A percentile compares a stretch with the other conserved stretches of the same genome.
phyloP scores from a whole-genome alignment of 2,888 invertebrate genomes.

The Plebejus anna region DNA sequence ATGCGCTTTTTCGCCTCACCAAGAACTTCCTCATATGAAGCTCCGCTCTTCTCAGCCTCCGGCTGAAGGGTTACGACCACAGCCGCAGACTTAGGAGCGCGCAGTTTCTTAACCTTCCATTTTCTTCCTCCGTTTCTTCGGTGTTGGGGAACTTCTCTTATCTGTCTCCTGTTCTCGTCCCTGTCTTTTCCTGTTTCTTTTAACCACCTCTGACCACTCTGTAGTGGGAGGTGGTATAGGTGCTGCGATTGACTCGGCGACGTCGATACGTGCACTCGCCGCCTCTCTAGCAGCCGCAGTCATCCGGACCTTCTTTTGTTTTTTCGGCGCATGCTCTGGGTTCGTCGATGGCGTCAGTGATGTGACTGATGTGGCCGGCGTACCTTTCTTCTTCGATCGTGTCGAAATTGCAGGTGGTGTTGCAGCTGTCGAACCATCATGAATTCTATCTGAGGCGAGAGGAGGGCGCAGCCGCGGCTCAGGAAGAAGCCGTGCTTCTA shows the following conservation, averaged over 20 bases:
- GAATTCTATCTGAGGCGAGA: neutral
- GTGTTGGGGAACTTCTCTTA: neutral
- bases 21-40: neutral
- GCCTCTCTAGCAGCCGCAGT: neutral
- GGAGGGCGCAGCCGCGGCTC: neutral
- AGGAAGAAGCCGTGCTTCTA: neutral
- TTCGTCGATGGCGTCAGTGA: slow-evolving; percentile 12
- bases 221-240: neutral
- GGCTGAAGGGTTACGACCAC: slow-evolving; percentile 1
- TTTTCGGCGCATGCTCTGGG: neutral
- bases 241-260: neutral
- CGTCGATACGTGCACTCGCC: neutral
- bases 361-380: neutral
- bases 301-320: neutral
- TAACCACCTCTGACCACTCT: slow-evolving; percentile 2
- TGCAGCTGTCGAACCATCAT: neutral
- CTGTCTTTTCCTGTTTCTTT: neutral
- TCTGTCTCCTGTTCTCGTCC: neutral
- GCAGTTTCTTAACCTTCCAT: neutral
- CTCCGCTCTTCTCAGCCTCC: neutral
- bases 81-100: neutral
- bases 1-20: neutral
- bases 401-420: neutral
- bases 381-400: neutral
- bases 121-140: neutral